Conservation (phyloP, 2,888 invertebrate genomes). For the Chloroclystis v-ata region DNA sequence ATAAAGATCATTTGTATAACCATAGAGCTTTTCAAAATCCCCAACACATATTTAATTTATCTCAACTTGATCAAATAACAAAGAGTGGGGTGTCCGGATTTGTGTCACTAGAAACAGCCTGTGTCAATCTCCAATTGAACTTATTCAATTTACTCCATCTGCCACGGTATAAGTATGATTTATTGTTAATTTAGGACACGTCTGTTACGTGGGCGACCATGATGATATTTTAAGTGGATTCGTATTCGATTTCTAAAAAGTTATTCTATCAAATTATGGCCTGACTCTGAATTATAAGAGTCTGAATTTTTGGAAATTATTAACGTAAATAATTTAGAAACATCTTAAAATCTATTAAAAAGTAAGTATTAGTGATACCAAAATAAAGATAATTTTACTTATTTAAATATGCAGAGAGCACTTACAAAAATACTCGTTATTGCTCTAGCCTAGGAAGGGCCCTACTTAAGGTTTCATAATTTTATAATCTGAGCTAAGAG, state of each 20-base stretch:
- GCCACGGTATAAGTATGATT: slow-evolving; percentile 49
- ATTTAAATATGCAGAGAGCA: too few species aligned
- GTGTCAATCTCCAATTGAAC: slow-evolving; percentile 70
- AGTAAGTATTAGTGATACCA: too few species aligned
- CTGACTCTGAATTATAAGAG: neutral
- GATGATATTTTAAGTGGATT: neutral
- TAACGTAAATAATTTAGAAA: too few species aligned
- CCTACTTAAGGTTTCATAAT: neutral
- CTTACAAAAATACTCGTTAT: too few species aligned
- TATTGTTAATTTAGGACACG: slow-evolving; percentile 39
- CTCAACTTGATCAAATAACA: slow-evolving; percentile 44
- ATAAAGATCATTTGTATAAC: neutral
- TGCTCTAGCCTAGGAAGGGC: too few species aligned
- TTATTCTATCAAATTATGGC: neutral
- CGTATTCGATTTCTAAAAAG: neutral
- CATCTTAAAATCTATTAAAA: too few species aligned
- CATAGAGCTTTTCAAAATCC: slow-evolving; percentile 19
- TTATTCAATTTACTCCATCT: slow-evolving; percentile 60
- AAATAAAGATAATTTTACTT: too few species aligned
- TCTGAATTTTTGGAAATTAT: neutral
- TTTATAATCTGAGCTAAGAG: neutral
- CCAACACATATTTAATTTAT: slow-evolving; percentile 33
- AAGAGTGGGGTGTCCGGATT: slow-evolving; percentile 49
- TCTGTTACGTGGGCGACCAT: slow-evolving; percentile 12
- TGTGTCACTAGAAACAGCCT: slow-evolving; percentile 50